phyloP scores from a whole-genome alignment of 92 coral and sea anemone species.

The Umimayanthus chanpuru region DNA sequence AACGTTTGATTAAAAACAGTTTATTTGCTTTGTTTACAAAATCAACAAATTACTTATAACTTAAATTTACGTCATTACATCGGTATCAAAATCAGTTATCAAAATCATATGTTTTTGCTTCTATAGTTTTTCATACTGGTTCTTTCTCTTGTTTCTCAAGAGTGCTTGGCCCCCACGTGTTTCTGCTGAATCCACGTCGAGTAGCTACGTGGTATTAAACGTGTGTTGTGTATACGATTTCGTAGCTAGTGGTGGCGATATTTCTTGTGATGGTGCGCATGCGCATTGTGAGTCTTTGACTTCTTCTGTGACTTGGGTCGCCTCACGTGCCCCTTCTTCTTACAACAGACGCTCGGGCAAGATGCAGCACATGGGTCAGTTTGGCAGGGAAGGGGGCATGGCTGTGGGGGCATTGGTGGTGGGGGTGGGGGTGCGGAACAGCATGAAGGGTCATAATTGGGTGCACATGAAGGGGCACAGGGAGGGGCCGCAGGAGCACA shows the following conservation, averaged over 20 bases:
- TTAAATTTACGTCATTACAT: constrained; percentile 23
- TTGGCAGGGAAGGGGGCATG: constrained; percentile 58
- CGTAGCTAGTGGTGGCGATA: constrained; percentile 22
- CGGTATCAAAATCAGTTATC: constrained; percentile 38
- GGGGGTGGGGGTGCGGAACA: constrained; percentile 68
- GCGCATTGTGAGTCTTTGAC: constrained; percentile 22
- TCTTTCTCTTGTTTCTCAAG: not conserved
- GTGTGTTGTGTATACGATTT: not conserved
- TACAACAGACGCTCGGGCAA: constrained; percentile 29
- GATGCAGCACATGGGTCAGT: constrained; percentile 35
- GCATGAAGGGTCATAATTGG: constrained; percentile 57
- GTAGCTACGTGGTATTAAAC: not conserved
- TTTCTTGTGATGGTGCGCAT: constrained; percentile 54
- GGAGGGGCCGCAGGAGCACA: constrained; percentile 56
- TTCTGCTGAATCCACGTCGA: not conserved
- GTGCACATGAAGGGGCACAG: constrained; percentile 60
- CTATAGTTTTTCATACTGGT: not conserved
- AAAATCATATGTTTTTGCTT: constrained; percentile 14
- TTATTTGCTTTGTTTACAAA: constrained; percentile 42
- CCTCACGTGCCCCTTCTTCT: constrained; percentile 34
- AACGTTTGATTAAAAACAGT: constrained; percentile 24
- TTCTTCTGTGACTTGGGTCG: constrained; percentile 29
- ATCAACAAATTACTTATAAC: constrained; percentile 8
- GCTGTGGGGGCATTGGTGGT: constrained; percentile 71
- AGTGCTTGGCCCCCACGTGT: not conserved